Evolutionary conservation across 2,888 invertebrate species (phyloP), one percentile per base, ranked within the genome.

Genomic region (Folsomia candida): DNA sequence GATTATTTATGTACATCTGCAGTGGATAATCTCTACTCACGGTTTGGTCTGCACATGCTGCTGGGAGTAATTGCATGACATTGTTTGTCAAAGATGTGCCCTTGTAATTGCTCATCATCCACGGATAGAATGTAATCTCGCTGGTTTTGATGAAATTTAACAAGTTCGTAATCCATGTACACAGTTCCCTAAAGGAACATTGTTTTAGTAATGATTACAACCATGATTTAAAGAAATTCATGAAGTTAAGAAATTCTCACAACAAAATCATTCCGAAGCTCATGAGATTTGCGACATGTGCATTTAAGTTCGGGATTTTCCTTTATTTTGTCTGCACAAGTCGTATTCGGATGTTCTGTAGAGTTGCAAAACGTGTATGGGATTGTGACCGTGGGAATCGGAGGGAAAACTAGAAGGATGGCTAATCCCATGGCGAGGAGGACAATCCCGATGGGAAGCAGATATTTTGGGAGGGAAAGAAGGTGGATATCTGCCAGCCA

Each of bases 61-160:
- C 14, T 14, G 6, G 37, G 37, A 37, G 4, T 37, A 37, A 37
- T 37, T 4, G 37, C 6, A 37, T 4, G 6, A 37, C 37, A 37
- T 9, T 14, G 6, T 14, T 37, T 37, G 37, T 37, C 37, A 37
- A 37, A 37, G 6, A 66, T 9, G 18, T 54, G 4, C 6, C 66
- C 66, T 9, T 14, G 6, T 4, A 70, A 25, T 26, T 73, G 73
- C 1, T 62, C 18, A 28, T 57, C 51, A 28, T 73, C 73, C 3
- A 59, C 27, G 11, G 68, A 68, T n/a, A 22, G 26, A 20, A 51
- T 57, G 27, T 71, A 73, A 2, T 18, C 3, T 60, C 73, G 28
- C 1, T 54, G 20, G 25, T 71, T 73, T 68, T 73, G 70, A 58
- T 61, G 51, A 22, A 68, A 68, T 0, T 51, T 25, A 0, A 37